phyloP scores from a whole-genome alignment of 2,888 invertebrate genomes.

The Lasioglossum zephyrum region DNA sequence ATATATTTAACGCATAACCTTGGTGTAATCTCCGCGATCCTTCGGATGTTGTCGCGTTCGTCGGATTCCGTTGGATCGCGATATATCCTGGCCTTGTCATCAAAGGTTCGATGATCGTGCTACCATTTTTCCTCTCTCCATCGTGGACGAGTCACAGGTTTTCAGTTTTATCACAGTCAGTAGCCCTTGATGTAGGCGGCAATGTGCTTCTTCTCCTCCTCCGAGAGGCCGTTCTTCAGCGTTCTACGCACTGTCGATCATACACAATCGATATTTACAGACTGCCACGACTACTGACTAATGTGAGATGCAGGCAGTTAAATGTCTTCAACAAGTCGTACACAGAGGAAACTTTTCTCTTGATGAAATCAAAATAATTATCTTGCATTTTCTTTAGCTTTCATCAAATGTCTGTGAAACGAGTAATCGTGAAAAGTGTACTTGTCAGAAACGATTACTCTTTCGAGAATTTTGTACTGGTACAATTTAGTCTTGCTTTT shows the following conservation, averaged over 20 bases:
- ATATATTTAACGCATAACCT: slow-evolving; percentile 32
- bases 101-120: slow-evolving; percentile 39
- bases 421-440: not conserved
- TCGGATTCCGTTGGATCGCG: slow-evolving; percentile 28
- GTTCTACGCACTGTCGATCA: slow-evolving; percentile 89
- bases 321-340: not conserved
- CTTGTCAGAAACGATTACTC: not conserved
- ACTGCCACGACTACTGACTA: slow-evolving; percentile 61
- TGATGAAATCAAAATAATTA: no score
- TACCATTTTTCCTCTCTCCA: slow-evolving; percentile 35
- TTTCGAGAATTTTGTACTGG: not conserved
- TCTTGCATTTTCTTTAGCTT: no score
- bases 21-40: slow-evolving; percentile 36
- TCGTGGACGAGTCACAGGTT: slow-evolving; percentile 69
- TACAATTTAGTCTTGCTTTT: not conserved
- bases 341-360: not conserved
- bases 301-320: not conserved
- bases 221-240: slow-evolving; percentile 91
- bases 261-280: slow-evolving; percentile 71
- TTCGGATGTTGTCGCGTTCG: slow-evolving; percentile 5
- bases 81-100: slow-evolving; percentile 48
- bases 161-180: slow-evolving; percentile 84
- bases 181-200: slow-evolving; percentile 91
- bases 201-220: slow-evolving; percentile 92
- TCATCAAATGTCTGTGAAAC: not conserved